phyloP scores from a whole-genome alignment of 2,797 vertebrate species.

The Artibeus jamaicensis region DNA sequence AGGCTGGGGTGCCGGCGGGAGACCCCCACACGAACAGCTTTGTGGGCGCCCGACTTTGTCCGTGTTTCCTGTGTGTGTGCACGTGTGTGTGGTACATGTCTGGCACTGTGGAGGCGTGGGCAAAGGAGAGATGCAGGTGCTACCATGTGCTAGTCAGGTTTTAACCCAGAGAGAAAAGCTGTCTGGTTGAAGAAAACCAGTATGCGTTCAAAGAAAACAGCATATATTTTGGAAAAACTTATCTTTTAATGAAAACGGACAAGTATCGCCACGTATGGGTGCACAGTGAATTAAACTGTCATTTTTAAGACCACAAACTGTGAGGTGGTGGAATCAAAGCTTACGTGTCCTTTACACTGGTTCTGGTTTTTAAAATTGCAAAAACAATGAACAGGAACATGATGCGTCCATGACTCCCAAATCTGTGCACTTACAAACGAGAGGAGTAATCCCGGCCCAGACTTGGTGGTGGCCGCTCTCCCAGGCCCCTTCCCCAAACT shows the following conservation, averaged over 20 bases:
- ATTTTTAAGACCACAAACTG: background rate
- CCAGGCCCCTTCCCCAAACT: background rate
- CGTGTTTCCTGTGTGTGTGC: background rate
- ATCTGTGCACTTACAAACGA: background rate
- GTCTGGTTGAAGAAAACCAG: background rate
- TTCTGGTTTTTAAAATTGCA: background rate
- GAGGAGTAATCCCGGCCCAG: rapidly evolving
- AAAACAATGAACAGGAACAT: background rate
- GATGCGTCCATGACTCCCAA: too few relatives aligned
- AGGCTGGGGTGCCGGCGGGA: background rate
- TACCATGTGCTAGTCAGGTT: too few relatives aligned
- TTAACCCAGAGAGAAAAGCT: background rate
- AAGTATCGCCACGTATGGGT: background rate
- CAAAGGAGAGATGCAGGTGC: background rate
- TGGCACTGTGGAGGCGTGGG: background rate
- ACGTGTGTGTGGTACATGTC: background rate
- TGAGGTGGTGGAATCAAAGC: background rate
- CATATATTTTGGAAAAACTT: background rate
- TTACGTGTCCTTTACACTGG: background rate
- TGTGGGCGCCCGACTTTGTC: background rate
- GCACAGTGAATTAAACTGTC: background rate
- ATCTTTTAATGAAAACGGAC: background rate
- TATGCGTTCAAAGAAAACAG: background rate
- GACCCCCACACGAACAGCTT: rapidly evolving
- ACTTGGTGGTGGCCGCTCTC: rapidly evolving